Evolutionary conservation across 2,797 vertebrate genomes (phyloP).

Genomic region (Momotus momota): DNA sequence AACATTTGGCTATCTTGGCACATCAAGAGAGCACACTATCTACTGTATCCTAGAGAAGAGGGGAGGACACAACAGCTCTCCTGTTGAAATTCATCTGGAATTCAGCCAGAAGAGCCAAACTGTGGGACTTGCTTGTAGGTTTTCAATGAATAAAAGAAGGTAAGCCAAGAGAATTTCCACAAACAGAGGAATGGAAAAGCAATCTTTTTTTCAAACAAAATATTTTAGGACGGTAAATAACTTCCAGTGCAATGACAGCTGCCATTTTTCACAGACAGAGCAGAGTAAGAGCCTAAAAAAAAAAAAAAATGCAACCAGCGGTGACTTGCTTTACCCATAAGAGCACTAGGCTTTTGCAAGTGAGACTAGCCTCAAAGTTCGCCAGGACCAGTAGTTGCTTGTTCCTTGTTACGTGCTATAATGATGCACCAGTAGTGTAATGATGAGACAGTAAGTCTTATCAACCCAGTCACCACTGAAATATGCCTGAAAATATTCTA

Average conservation of each 20-base stretch:
- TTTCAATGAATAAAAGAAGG: neutral
- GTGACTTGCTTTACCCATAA: neutral
- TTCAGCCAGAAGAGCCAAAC: neutral
- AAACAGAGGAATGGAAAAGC: neutral
- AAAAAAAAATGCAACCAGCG: neutral
- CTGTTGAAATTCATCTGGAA: neutral
- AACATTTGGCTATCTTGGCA: neutral
- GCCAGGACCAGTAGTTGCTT: neutral
- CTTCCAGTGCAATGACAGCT: neutral
- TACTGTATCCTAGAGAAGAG: neutral
- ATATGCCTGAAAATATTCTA: neutral
- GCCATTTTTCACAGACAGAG: neutral
- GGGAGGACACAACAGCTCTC: rapidly evolving
- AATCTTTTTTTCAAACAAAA: neutral
- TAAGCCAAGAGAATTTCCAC: neutral
- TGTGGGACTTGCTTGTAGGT: neutral
- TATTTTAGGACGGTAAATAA: neutral
- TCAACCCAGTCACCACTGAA: neutral
- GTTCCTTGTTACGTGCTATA: neutral
- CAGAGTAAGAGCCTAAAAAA: neutral
- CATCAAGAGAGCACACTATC: neutral
- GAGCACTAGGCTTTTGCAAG: neutral
- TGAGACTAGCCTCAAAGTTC: neutral
- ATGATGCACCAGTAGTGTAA: neutral
- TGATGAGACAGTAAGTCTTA: neutral